These are phyloP conservation scores for Micromys minutus DNA, from an alignment of 2,113 vertebrate genomes.

Conservation along the genomic window DNA sequence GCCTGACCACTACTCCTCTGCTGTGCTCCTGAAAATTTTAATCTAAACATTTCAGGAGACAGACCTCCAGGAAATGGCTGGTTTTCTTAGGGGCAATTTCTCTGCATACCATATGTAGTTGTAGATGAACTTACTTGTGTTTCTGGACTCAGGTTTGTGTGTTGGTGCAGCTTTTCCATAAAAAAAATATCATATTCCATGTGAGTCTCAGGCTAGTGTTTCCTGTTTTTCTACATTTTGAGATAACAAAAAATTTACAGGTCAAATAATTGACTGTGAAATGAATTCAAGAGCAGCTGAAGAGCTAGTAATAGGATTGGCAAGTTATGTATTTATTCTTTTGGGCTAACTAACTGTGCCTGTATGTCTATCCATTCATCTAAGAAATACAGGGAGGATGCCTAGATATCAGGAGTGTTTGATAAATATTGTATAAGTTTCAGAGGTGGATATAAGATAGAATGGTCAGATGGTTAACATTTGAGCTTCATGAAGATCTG, in stretches of 20 bases:
- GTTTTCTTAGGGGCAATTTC: background rate
- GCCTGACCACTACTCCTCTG: background rate
- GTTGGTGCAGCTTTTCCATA: background rate
- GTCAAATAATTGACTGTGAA: background rate
- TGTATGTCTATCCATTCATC: background rate
- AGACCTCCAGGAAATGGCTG: background rate
- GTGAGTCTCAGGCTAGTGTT: background rate
- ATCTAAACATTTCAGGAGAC: background rate
- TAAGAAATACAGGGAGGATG: background rate
- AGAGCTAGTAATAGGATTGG: background rate
- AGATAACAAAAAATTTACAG: background rate
- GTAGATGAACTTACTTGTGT: background rate
- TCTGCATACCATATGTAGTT: accelerated
- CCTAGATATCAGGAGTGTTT: background rate
- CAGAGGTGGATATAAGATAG: background rate
- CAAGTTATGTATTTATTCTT: background rate
- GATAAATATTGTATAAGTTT: background rate
- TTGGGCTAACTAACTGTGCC: background rate
- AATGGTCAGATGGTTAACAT: background rate
- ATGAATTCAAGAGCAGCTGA: background rate
- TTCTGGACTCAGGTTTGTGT: background rate
- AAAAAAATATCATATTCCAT: background rate
- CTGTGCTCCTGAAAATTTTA: background rate
- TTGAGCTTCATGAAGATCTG: background rate
- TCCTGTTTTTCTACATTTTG: background rate